Evolutionary conservation across 2,888 invertebrate species (phyloP), one percentile per base, ranked within the genome.

Genomic region (Salpingus planirostris): DNA sequence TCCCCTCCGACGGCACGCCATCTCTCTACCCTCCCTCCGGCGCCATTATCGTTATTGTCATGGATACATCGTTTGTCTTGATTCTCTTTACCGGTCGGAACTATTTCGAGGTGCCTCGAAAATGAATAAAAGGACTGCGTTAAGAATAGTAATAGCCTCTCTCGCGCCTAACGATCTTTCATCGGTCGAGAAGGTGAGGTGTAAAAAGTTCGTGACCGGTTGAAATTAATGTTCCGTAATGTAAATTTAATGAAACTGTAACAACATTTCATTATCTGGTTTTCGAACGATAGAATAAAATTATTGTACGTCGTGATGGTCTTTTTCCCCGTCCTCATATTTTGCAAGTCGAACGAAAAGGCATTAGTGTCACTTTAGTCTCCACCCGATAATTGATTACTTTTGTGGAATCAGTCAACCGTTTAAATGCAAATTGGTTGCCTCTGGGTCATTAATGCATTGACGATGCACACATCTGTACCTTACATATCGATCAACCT

Each of bases 171-270:
- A 42, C 33, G 42, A 36, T 33, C 33, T 24, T 27, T 29, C 35
- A 40, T 38, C 43, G 43, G 43, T 40, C 40, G 43, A 31, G 21
- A 36, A 38, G 37, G 32, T 36, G 35, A 43, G 43, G 43, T 38
- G 43, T 38, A 27, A 43, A 43, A 44, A 46, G 42, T 42, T 40
- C 40, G 42, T 43, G 43, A 46, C 40, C 43, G 29, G 43, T 38
- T 42, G 38, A 44, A 44, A 44, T 44, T 43, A 44, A 44, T 44
- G 44, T 38, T 34, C 43, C 38, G 42, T 44, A 46, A 46, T 46
- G 41, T 41, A 44, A 41, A 44, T 46, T 46, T 46, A 46, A 46
- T 46, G 38, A 46, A 43, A 41, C 40, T 30, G n/a, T n/a, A 35
- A 24, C 34, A 31, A 42, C 36, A 33, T 39, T 36, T 33, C 29